Conservation (phyloP, 1,140 invertebrate species). For the Galleria mellonella region DNA sequence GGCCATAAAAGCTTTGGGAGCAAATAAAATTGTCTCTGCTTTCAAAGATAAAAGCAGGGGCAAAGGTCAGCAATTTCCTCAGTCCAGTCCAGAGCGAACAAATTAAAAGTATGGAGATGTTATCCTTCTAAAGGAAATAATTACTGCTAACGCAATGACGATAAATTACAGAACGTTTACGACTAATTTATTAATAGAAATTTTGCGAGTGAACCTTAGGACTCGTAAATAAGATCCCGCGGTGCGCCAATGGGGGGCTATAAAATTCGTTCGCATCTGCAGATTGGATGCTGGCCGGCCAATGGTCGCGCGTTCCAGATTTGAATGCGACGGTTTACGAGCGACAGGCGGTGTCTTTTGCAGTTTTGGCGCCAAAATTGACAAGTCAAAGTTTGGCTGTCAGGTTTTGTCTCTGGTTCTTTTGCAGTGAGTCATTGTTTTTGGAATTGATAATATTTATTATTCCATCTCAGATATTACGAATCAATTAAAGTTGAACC, state of each 20-base stretch:
- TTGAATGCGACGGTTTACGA: slow-evolving; percentile 70
- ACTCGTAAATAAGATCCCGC: slow-evolving; percentile 62
- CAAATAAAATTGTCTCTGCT: not conserved
- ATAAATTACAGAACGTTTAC: slow-evolving; percentile 64
- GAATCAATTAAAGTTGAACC: too few species aligned
- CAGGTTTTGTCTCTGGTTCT: slow-evolving; percentile 7
- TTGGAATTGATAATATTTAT: too few species aligned
- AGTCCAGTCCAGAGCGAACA: not conserved
- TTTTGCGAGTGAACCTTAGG: slow-evolving; percentile 64
- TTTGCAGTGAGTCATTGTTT: too few species aligned
- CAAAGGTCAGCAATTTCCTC: too few species aligned
- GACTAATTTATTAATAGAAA: slow-evolving; percentile 73
- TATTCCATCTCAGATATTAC: too few species aligned
- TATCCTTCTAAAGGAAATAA: slow-evolving; percentile 68
- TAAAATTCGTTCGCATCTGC: slow-evolving; percentile 50
- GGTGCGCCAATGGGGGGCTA: slow-evolving; percentile 44
- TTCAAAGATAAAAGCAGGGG: too few species aligned
- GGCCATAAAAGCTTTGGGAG: too few species aligned
- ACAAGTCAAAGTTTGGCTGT: slow-evolving; percentile 22
- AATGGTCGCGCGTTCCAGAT: slow-evolving; percentile 50
- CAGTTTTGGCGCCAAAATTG: slow-evolving; percentile 68
- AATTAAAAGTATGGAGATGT: slow-evolving; percentile 32
- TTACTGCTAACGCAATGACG: slow-evolving; percentile 54
- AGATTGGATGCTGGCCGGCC: slow-evolving; percentile 50
- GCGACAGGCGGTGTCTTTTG: slow-evolving; percentile 48